Evolutionary conservation across 2,113 vertebrate species (phyloP).

Genomic region (Brachionichthys hirsutus): DNA sequence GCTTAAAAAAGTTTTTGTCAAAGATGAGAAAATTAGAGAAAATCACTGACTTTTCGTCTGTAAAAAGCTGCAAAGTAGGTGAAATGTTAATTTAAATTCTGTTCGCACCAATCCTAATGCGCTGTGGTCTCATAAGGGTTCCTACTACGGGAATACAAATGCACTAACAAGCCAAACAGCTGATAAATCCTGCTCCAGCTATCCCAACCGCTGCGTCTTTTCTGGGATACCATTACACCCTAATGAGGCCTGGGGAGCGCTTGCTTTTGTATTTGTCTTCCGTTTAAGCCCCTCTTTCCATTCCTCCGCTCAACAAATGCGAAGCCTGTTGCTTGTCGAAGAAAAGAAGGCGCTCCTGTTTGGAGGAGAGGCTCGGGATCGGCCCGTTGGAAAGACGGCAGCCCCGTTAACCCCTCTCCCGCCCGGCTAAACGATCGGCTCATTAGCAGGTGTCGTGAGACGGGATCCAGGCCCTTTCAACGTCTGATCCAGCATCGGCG

Average conservation of each 20-base stretch:
- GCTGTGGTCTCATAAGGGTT: constrained; percentile 21
- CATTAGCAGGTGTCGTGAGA: constrained; percentile 77
- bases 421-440: constrained; percentile 58
- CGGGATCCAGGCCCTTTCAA: constrained; percentile 50
- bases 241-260: constrained; percentile 54
- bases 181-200: constrained; percentile 29
- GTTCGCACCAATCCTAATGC: background rate
- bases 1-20: too few species aligned
- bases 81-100: too few species aligned
- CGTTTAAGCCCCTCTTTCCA: constrained; percentile 32
- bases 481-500: constrained; percentile 53
- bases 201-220: constrained; percentile 19
- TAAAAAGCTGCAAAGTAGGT: too few species aligned
- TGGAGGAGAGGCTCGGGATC: constrained; percentile 19
- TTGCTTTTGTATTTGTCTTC: constrained; percentile 41
- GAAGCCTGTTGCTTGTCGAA: constrained; percentile 24
- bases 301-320: constrained; percentile 41
- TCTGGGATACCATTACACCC: constrained; percentile 43
- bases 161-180: constrained; percentile 31
- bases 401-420: constrained; percentile 34
- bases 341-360: constrained; percentile 49
- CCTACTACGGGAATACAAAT: constrained; percentile 18
- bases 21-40: too few species aligned
- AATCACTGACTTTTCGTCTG: too few species aligned
- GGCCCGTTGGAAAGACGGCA: constrained; percentile 27